Evolutionary conservation across 2,113 vertebrate species (phyloP).

Genomic region (Mobula hypostoma): DNA sequence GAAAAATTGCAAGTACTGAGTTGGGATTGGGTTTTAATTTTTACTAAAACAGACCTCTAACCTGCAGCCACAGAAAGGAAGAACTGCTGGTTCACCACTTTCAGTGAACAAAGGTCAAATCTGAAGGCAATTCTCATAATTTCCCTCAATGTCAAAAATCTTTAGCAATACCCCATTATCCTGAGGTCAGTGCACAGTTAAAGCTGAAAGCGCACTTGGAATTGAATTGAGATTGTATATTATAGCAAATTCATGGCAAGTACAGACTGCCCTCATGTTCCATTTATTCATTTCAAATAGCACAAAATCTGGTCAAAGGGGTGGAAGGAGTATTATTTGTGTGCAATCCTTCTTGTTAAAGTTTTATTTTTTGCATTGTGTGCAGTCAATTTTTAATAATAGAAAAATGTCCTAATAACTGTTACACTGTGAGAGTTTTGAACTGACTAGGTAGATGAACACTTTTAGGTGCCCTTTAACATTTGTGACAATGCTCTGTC

Average conservation of each 20-base stretch:
- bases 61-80: background rate
- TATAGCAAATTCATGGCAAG: background rate
- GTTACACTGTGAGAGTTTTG: background rate
- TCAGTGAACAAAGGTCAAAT: background rate
- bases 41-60: background rate
- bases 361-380: background rate
- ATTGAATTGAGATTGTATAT: background rate
- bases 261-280: background rate
- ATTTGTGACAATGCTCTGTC: background rate
- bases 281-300: background rate
- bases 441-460: background rate
- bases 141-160: background rate
- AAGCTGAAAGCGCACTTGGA: background rate
- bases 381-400: background rate
- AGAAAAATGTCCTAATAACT: background rate
- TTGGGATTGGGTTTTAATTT: too few relatives aligned
- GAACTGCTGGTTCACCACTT: background rate
- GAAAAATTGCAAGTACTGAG: too few relatives aligned
- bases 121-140: background rate
- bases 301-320: background rate
- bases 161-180: background rate
- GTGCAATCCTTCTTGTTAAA: background rate
- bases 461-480: background rate
- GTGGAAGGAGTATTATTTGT: background rate
- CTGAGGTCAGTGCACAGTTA: background rate